These are phyloP conservation scores for Campoplex nolae DNA, from an alignment of 2,888 invertebrate species.

Conservation along the genomic window DNA sequence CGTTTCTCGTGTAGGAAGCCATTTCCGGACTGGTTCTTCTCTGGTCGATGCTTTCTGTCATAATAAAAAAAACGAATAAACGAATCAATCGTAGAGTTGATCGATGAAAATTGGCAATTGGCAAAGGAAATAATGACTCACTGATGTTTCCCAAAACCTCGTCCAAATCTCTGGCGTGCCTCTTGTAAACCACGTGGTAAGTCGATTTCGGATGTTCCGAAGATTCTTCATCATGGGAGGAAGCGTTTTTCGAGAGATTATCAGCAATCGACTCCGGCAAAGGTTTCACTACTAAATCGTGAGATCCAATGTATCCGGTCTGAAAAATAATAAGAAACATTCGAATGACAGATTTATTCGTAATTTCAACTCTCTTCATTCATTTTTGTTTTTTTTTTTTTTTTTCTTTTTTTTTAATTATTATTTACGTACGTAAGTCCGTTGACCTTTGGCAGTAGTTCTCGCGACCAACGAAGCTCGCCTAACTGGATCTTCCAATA, in stretches of 20 bases:
- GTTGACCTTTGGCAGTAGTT: constrained; percentile 32
- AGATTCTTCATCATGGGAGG: neutral
- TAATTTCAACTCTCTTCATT: neutral
- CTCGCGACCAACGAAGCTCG: constrained; percentile 37
- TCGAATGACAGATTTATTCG: neutral
- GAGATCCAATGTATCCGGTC: constrained; percentile 37
- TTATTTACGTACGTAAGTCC: constrained; percentile 21
- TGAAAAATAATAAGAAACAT: neutral
- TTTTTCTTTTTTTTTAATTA: no score
- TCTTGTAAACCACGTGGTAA: constrained; percentile 45
- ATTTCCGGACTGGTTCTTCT: neutral
- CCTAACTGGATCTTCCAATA: constrained; percentile 31
- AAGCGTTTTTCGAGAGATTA: neutral
- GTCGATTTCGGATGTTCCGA: constrained; percentile 12
- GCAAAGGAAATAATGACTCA: neutral
- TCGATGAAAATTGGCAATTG: neutral
- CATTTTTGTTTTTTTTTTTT: neutral
- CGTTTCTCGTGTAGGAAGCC: neutral
- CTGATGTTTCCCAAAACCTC: neutral
- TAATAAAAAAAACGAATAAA: neutral
- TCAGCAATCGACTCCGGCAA: constrained; percentile 38
- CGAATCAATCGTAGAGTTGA: neutral
- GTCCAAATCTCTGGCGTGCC: neutral
- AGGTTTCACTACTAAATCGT: constrained; percentile 36
- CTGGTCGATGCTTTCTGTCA: neutral